Conservation (phyloP, 2,888 invertebrate genomes). For the Orchestes rusci region DNA sequence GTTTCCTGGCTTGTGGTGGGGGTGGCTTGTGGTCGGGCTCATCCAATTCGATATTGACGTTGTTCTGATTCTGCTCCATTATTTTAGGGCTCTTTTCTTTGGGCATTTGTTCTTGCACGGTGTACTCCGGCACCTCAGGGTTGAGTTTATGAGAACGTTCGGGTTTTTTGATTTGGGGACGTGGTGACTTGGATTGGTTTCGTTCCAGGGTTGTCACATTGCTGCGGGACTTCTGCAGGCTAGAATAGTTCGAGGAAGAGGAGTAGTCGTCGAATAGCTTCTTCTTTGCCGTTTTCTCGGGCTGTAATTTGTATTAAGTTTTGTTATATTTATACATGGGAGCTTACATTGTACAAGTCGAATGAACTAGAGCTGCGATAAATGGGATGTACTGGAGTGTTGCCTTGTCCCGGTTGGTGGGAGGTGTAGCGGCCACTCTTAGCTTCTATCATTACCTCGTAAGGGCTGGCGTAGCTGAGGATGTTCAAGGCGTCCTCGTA, state of each 20-base stretch:
- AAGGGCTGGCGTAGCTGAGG: slow-evolving; percentile 84
- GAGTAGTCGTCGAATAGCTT: slow-evolving; percentile 45
- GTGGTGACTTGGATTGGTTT: slow-evolving; percentile 36
- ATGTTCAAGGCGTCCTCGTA: slow-evolving; percentile 86
- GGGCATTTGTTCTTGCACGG: neutral
- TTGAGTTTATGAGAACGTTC: slow-evolving; percentile 22
- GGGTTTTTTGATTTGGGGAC: slow-evolving; percentile 20
- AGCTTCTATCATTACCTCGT: slow-evolving; percentile 75
- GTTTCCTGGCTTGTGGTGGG: slow-evolving; percentile 47
- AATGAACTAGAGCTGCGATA: slow-evolving; percentile 71
- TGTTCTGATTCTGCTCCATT: slow-evolving; percentile 41
- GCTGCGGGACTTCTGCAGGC: slow-evolving; percentile 39
- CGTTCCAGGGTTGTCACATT: slow-evolving; percentile 40
- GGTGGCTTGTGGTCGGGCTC: slow-evolving; percentile 48
- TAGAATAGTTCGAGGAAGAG: slow-evolving; percentile 44
- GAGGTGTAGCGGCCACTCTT: slow-evolving; percentile 47
- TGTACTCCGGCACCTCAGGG: slow-evolving; percentile 34
- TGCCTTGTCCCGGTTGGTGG: slow-evolving; percentile 37
- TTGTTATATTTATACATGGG: neutral
- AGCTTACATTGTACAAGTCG: slow-evolving; percentile 47
- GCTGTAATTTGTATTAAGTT: slow-evolving; percentile 29
- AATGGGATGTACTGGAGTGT: slow-evolving; percentile 65
- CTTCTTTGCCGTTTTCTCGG: slow-evolving; percentile 35
- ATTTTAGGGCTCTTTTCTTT: slow-evolving; percentile 37
- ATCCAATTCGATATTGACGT: slow-evolving; percentile 43